Evolutionary conservation across 2,888 invertebrate genomes (phyloP), one percentile per base, ranked within the genome.

Genomic region (Patella ulyssiponensis): DNA sequence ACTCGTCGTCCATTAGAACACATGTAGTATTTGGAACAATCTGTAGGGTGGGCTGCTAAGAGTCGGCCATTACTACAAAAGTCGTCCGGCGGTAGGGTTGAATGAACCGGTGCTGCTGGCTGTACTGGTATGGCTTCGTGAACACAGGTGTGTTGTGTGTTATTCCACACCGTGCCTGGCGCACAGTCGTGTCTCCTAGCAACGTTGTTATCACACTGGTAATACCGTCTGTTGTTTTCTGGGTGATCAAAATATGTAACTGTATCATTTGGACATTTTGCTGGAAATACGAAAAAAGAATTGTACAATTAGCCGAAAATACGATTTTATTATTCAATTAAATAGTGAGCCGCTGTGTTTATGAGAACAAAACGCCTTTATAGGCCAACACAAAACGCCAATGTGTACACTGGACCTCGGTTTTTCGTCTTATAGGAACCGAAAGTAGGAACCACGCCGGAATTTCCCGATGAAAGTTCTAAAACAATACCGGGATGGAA

Each of bases 181-280:
- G 69, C 20, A 75, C 79, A 79, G 33, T 71, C 44, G 44, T 54
- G 58, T 17, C 74, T 69, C 5, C 54, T 17, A 1, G 79, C 79
- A 58, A 79, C 77, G 7, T 70, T 75, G 58, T 79, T 79, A 75
- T 74, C 76, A 71, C 79, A 79, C 75, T 73, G 77, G 79, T 77
- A 79, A 75, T 77, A 79, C 33, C 75, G 77, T 56, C 73, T 64
- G 52, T 33, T 58, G 73, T 75, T 79, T n/a, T 17, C 64, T n/a
- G 33, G 5, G 72, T 77, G 52, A 23, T 69, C 53, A 70, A 77
- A 69, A 75, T 54, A 79, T 17, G 75, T 75, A n/a, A 17, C 20
- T 12, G 15, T 17, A 14, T 52, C 75, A 53, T 75, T 33, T 3
- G 76, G 79, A 69, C 79, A 79, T 14, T 17, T 20, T 20, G 75